These are phyloP conservation scores for Dicyrtomina minuta DNA, from an alignment of 2,888 invertebrate species.

Conservation along the genomic window DNA sequence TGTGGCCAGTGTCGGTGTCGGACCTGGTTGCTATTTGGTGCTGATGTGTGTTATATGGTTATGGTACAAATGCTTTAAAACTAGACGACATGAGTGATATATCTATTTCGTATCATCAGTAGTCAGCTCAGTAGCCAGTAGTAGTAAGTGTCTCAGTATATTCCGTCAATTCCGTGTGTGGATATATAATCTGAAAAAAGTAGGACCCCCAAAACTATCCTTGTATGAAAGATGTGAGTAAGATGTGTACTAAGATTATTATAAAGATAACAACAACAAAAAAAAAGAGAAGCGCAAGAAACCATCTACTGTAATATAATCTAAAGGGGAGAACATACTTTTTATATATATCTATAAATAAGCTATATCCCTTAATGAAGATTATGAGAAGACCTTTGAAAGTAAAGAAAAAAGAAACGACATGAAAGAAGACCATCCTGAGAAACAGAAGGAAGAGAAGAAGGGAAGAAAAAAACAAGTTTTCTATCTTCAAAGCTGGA, in stretches of 20 bases:
- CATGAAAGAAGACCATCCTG: too few relatives aligned
- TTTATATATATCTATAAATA: neutral
- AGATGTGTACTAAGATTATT: neutral
- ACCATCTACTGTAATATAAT: neutral
- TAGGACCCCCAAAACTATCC: too few relatives aligned
- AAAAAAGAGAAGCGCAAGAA: neutral
- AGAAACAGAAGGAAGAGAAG: neutral
- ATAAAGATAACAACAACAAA: neutral
- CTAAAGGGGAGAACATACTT: too few relatives aligned
- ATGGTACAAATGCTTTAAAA: too few relatives aligned
- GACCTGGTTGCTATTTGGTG: too few relatives aligned
- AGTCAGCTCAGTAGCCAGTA: too few relatives aligned
- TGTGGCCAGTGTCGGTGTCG: too few relatives aligned
- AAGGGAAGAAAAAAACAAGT: constrained; percentile 2
- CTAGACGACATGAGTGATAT: too few relatives aligned
- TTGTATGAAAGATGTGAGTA: neutral
- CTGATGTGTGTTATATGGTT: too few relatives aligned
- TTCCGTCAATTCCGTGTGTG: neutral
- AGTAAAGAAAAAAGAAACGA: too few relatives aligned
- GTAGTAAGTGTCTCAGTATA: too few relatives aligned
- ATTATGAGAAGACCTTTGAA: neutral
- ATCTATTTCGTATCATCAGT: too few relatives aligned
- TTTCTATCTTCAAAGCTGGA: neutral
- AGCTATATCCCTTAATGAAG: neutral
- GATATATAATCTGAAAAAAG: neutral